Evolutionary conservation across 2,797 vertebrate genomes (phyloP).

Genomic region (Poeciliopsis gracilis): DNA sequence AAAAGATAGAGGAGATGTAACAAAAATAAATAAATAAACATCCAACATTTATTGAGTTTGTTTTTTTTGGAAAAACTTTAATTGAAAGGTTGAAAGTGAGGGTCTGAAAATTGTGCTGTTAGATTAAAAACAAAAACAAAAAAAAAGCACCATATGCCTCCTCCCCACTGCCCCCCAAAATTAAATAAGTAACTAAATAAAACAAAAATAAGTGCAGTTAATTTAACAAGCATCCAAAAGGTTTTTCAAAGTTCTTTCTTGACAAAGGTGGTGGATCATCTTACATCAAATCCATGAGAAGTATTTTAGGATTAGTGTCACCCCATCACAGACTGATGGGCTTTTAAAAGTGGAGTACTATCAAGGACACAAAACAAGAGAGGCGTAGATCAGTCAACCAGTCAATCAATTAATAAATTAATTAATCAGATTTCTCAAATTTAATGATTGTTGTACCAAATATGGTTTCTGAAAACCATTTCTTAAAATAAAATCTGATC

Average conservation of each 20-base stretch:
- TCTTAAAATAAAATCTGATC: neutral
- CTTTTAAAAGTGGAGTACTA: neutral
- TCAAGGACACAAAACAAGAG: neutral
- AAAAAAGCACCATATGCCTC: neutral
- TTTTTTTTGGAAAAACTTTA: neutral
- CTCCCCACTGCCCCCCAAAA: neutral
- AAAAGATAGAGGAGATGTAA: neutral
- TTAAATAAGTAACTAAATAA: too few species aligned
- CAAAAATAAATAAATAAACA: neutral
- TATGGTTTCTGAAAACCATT: neutral
- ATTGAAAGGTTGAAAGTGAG: neutral
- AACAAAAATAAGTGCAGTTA: neutral
- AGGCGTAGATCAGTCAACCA: neutral
- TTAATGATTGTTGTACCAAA: neutral
- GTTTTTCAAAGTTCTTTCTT: neutral
- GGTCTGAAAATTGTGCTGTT: neutral
- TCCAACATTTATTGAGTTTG: neutral
- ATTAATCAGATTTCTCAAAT: neutral
- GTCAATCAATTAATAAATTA: neutral
- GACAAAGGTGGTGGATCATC: too few species aligned
- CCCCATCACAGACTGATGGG: neutral
- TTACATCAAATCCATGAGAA: neutral
- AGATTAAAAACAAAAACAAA: neutral
- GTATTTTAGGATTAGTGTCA: neutral
- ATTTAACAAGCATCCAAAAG: neutral